Evolutionary conservation across 2,797 vertebrate species (phyloP).

Genomic region (Scarus forsteni): DNA sequence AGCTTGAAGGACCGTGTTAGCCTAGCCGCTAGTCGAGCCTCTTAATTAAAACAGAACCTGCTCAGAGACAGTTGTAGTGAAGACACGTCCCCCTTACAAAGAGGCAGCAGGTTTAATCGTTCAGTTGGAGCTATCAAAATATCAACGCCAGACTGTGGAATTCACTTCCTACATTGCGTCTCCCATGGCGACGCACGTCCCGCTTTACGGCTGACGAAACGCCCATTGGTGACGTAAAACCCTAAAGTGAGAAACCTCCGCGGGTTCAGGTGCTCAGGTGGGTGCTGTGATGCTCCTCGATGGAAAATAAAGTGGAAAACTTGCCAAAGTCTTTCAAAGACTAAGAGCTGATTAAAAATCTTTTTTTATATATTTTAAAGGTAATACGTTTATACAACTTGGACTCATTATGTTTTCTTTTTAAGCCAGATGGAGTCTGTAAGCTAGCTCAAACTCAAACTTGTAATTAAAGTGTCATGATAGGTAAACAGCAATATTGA

Average conservation of each 20-base stretch:
- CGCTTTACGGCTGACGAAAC: constrained; percentile 80
- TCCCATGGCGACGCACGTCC: constrained; percentile 72
- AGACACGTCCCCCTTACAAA: background rate
- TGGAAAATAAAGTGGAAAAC: background rate
- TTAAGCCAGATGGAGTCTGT: background rate
- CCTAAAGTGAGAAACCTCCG: too few species aligned
- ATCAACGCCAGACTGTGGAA: constrained; percentile 45
- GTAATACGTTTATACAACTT: background rate
- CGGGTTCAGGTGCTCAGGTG: background rate
- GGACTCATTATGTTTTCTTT: background rate
- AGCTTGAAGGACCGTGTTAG: background rate
- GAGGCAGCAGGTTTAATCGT: background rate
- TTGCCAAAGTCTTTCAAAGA: background rate
- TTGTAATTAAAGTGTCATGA: background rate
- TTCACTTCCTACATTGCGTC: constrained; percentile 81
- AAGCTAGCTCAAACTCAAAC: constrained; percentile 34
- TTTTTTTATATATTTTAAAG: background rate
- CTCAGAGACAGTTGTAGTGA: background rate
- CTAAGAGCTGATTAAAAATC: background rate
- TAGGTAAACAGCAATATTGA: too few species aligned
- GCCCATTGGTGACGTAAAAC: constrained; percentile 68
- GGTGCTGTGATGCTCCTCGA: background rate
- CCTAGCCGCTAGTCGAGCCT: background rate
- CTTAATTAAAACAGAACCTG: background rate
- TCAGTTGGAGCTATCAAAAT: constrained; percentile 52